Evolutionary conservation across 2,113 vertebrate species (phyloP).

Genomic region (Gasterosteus aculeatus): DNA sequence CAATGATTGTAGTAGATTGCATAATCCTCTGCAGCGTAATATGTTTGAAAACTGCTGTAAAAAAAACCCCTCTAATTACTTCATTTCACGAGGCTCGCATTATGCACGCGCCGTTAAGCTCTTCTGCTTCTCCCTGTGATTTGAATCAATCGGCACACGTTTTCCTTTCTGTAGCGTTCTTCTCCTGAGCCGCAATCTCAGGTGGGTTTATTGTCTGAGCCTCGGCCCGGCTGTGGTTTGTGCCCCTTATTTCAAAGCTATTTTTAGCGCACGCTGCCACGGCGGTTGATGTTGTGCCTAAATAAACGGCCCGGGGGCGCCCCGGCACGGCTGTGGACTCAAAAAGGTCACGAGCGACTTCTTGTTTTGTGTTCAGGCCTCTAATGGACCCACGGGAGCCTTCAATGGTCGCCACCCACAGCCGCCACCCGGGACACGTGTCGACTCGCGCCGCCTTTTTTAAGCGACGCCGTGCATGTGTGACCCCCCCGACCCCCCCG

Average conservation of each 20-base stretch:
- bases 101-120: slow-evolving; percentile 31
- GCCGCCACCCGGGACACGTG: slow-evolving; percentile 27
- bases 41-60: slow-evolving; percentile 25
- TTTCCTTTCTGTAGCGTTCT: slow-evolving; percentile 41
- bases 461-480: slow-evolving; percentile 48
- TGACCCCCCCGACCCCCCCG: slow-evolving; percentile 46
- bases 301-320: slow-evolving; percentile 33
- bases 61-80: slow-evolving; percentile 42
- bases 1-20: slow-evolving; percentile 35
- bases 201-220: slow-evolving; percentile 58
- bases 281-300: slow-evolving; percentile 30
- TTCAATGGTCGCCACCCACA: slow-evolving; percentile 33
- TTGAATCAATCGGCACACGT: slow-evolving; percentile 48
- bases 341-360: slow-evolving; percentile 40
- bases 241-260: slow-evolving; percentile 60
- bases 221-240: slow-evolving; percentile 36
- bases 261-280: slow-evolving; percentile 55
- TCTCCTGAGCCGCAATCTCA: slow-evolving; percentile 57
- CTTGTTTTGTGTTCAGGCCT: slow-evolving; percentile 48
- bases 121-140: slow-evolving; percentile 14
- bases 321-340: no score
- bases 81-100: slow-evolving; percentile 38
- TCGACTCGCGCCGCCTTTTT: slow-evolving; percentile 48
- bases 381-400: slow-evolving; percentile 44
- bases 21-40: slow-evolving; percentile 17